Conservation (phyloP, 2,113 vertebrate genomes). For the Prionailurus viverrinus region DNA sequence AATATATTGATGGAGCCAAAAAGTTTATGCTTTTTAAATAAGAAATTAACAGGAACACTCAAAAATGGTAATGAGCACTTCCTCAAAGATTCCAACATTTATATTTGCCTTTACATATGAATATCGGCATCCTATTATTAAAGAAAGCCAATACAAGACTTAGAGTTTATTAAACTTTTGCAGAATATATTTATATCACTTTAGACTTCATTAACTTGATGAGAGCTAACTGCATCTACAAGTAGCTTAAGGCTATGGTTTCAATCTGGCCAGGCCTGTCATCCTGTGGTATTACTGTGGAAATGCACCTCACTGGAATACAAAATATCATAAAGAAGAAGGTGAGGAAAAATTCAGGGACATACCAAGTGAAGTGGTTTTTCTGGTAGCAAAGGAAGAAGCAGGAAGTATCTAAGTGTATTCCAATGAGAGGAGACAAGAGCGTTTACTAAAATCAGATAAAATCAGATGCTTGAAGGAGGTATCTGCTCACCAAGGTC, state of each 20-base stretch:
- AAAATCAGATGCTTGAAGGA: fast-evolving
- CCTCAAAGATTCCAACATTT: background rate
- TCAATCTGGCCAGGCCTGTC: too few relatives aligned
- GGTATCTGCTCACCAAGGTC: background rate
- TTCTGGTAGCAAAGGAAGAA: background rate
- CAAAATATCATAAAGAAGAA: background rate
- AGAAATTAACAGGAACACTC: background rate
- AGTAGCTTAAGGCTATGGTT: background rate
- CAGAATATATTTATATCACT: background rate
- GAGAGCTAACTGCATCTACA: background rate
- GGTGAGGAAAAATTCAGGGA: background rate
- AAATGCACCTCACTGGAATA: background rate
- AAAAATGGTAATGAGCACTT: background rate
- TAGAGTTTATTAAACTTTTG: background rate
- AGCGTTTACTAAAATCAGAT: fast-evolving
- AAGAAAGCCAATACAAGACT: background rate
- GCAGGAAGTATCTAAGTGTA: background rate
- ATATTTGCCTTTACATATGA: background rate
- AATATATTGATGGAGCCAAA: background rate
- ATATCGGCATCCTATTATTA: background rate
- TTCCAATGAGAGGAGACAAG: background rate
- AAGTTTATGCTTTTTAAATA: background rate
- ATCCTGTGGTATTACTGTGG: background rate
- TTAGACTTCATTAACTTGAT: background rate
- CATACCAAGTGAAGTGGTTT: background rate